These are phyloP conservation scores for Anagyrus pseudococci DNA, from an alignment of 2,888 invertebrate genomes.

Conservation along the genomic window DNA sequence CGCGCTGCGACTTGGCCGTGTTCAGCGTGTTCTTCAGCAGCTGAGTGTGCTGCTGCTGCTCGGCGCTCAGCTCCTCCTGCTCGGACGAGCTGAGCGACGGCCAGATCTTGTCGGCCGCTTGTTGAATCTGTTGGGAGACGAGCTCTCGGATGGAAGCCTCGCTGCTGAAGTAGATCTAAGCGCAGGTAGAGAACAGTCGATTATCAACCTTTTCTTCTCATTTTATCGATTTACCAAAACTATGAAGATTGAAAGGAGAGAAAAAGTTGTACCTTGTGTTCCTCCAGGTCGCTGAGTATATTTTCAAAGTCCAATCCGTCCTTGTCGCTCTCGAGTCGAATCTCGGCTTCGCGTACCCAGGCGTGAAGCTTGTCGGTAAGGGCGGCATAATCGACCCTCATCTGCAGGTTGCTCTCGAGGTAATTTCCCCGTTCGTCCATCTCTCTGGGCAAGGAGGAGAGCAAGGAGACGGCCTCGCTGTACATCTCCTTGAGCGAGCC, in stretches of 20 bases:
- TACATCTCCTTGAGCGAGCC: constrained; percentile 82
- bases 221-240: too few relatives aligned
- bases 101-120: constrained; percentile 87
- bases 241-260: too few relatives aligned
- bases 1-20: constrained; percentile 81
- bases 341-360: constrained; percentile 85
- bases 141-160: constrained; percentile 80
- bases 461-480: constrained; percentile 81
- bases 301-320: constrained; percentile 90
- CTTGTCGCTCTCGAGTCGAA: constrained; percentile 77
- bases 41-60: constrained; percentile 83
- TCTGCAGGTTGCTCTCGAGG: constrained; percentile 76
- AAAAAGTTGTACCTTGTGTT: constrained; percentile 80
- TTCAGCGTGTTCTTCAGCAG: constrained; percentile 82
- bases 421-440: constrained; percentile 83
- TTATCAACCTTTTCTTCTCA: too few relatives aligned
- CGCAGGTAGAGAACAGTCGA: too few relatives aligned
- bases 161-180: constrained; percentile 80
- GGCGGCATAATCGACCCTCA: constrained; percentile 78
- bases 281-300: constrained; percentile 81
- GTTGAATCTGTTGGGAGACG: constrained; percentile 82
- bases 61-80: constrained; percentile 82
- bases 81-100: constrained; percentile 81
- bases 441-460: constrained; percentile 80
- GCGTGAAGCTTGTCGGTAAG: constrained; percentile 79